phyloP scores from a whole-genome alignment of 2,888 invertebrate genomes.

The Xanthostigma xanthostigma region DNA sequence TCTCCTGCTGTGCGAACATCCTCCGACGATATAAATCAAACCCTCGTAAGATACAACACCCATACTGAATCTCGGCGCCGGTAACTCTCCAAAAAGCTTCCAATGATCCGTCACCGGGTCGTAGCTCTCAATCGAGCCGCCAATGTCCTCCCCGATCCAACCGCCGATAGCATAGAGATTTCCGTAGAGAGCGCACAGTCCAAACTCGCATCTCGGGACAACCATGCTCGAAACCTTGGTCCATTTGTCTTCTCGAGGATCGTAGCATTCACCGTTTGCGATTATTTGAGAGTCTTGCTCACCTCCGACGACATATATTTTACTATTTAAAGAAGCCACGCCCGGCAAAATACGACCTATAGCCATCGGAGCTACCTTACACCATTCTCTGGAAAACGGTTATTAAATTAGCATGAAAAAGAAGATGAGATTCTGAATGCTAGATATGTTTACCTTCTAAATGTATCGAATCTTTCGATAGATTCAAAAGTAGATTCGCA shows the following conservation, averaged over 20 bases:
- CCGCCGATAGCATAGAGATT: constrained; percentile 80
- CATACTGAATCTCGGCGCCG: constrained; percentile 81
- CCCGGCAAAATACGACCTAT: constrained; percentile 80
- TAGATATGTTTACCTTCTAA: constrained; percentile 36
- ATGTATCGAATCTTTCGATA: constrained; percentile 71
- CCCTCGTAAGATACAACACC: constrained; percentile 74
- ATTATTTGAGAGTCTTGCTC: constrained; percentile 81
- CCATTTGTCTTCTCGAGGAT: constrained; percentile 49
- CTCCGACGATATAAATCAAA: constrained; percentile 80
- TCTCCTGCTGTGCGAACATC: constrained; percentile 66
- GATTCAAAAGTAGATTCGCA: constrained; percentile 71
- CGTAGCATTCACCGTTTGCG: constrained; percentile 74
- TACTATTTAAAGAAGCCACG: constrained; percentile 66
- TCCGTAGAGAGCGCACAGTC: constrained; percentile 69
- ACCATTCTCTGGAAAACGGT: constrained; percentile 50
- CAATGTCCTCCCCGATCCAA: constrained; percentile 86
- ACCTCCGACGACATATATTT: constrained; percentile 83
- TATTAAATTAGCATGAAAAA: neutral
- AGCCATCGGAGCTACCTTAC: constrained; percentile 63
- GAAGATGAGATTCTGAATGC: neutral
- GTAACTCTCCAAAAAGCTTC: constrained; percentile 62
- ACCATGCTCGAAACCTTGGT: constrained; percentile 23
- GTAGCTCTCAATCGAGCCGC: constrained; percentile 75
- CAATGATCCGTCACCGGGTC: constrained; percentile 67
- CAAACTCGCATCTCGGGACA: constrained; percentile 79